phyloP scores from a whole-genome alignment of 2,797 vertebrate genomes.

The Paratrypauchen microcephalus region DNA sequence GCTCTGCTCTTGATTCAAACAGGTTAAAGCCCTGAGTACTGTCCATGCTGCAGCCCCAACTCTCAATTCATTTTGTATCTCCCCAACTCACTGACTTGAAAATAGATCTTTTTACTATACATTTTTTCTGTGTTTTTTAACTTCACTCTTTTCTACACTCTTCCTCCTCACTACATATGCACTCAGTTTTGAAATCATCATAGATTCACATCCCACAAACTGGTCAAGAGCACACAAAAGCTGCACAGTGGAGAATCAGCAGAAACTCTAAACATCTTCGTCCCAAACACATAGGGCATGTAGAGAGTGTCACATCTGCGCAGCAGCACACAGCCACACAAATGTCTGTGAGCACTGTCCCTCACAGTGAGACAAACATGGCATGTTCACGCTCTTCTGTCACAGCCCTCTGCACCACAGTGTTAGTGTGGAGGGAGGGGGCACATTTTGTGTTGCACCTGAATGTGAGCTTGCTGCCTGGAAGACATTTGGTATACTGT shows the following conservation, averaged over 20 bases:
- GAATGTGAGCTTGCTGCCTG: slow-evolving; percentile 62
- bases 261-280: slow-evolving; percentile 39
- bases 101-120: slow-evolving; percentile 37
- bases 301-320: slow-evolving; percentile 33
- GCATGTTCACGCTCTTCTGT: slow-evolving; percentile 41
- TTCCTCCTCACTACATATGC: slow-evolving; percentile 27
- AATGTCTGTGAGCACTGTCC: slow-evolving; percentile 10
- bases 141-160: slow-evolving; percentile 9
- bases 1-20: slow-evolving; percentile 35
- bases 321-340: slow-evolving; percentile 31
- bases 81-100: slow-evolving; percentile 59
- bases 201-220: slow-evolving; percentile 31
- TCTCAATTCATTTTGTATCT: slow-evolving; percentile 56
- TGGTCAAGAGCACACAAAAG: slow-evolving; percentile 46
- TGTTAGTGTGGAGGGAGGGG: slow-evolving; percentile 24
- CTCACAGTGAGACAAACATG: slow-evolving; percentile 5
- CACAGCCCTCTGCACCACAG: slow-evolving; percentile 23
- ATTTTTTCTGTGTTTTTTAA: slow-evolving; percentile 29
- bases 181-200: slow-evolving; percentile 35
- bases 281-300: slow-evolving; percentile 19
- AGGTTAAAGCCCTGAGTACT: slow-evolving; percentile 32
- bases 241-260: slow-evolving; percentile 38
- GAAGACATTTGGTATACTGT: slow-evolving; percentile 64
- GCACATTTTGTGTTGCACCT: slow-evolving; percentile 60
- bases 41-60: slow-evolving; percentile 44